Percentiles rank a stretch among this genome's conserved stretches.
These are phyloP conservation scores for Nephrotoma flavescens DNA, from an alignment of 2,888 invertebrate species.

Conservation along the genomic window DNA sequence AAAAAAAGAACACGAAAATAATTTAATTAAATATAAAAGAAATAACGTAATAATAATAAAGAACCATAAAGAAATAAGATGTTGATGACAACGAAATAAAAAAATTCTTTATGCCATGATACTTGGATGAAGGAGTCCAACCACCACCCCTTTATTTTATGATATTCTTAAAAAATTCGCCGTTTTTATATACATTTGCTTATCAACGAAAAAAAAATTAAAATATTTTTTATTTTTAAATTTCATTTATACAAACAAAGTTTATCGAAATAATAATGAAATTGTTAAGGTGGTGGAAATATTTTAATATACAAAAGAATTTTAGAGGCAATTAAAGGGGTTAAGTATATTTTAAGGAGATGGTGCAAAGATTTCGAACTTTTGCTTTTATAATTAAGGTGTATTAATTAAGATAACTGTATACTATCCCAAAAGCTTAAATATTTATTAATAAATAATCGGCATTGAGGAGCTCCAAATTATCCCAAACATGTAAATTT, in stretches of 20 bases:
- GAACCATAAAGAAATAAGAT: not conserved
- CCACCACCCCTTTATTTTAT: not conserved
- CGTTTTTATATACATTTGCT: not conserved
- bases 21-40: not conserved
- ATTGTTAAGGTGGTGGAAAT: not conserved
- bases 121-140: not conserved
- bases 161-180: not conserved
- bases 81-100: not conserved
- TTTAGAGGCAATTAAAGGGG: not conserved
- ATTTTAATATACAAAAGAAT: not conserved
- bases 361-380: not conserved
- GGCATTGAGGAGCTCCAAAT: too few relatives aligned
- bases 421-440: not conserved
- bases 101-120: not conserved
- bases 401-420: not conserved
- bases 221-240: not conserved
- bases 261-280: not conserved
- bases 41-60: not conserved
- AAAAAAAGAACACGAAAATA: not conserved
- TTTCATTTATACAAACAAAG: not conserved
- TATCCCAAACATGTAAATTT: too few relatives aligned
- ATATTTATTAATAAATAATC: too few relatives aligned
- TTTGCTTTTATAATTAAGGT: not conserved
- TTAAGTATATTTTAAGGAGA: not conserved
- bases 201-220: not conserved